Percentiles rank a stretch among this genome's conserved stretches.
phyloP scores from a whole-genome alignment of 2,888 invertebrate species.

The Hirtodrosophila histrioides region DNA sequence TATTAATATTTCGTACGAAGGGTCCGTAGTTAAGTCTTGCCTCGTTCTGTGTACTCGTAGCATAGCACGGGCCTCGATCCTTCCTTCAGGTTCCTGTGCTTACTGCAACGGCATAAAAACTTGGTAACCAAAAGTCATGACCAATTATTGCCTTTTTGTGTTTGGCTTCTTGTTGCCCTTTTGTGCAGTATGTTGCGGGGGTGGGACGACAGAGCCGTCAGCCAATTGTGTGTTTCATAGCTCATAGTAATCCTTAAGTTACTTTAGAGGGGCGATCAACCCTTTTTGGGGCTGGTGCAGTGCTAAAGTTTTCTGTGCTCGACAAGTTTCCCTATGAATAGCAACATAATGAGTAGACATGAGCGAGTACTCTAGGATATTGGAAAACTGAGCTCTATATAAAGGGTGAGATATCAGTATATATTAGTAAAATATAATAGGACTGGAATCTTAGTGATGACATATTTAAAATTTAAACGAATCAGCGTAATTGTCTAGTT shows the following conservation, averaged over 20 bases:
- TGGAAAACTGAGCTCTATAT: not conserved
- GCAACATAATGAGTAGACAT: slow-evolving; percentile 60
- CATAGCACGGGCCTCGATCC: slow-evolving; percentile 3
- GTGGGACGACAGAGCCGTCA: slow-evolving; percentile 7
- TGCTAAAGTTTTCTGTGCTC: slow-evolving; percentile 48
- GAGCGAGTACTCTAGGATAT: slow-evolving; percentile 33
- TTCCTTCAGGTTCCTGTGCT: slow-evolving; percentile 1
- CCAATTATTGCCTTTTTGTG: slow-evolving; percentile 73
- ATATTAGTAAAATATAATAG: too few relatives aligned
- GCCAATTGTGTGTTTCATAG: slow-evolving; percentile 18
- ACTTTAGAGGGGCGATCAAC: slow-evolving; percentile 14
- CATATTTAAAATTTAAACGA: too few relatives aligned
- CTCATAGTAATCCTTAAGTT: slow-evolving; percentile 67
- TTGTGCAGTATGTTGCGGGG: slow-evolving; percentile 50
- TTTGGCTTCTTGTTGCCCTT: slow-evolving; percentile 24
- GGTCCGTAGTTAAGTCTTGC: slow-evolving; percentile 29
- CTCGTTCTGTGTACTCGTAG: not conserved
- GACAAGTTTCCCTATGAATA: slow-evolving; percentile 63
- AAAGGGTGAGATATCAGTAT: not conserved
- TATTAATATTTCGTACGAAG: slow-evolving; percentile 64
- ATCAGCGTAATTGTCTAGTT: too few relatives aligned
- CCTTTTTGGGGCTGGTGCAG: slow-evolving; percentile 39
- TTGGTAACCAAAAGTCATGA: slow-evolving; percentile 75
- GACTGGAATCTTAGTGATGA: too few relatives aligned
- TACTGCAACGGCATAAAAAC: slow-evolving; percentile 26